Percentiles rank a stretch among this genome's conserved stretches.
Evolutionary conservation across 2,888 invertebrate genomes (phyloP).

Genomic region (Eledone cirrhosa): DNA sequence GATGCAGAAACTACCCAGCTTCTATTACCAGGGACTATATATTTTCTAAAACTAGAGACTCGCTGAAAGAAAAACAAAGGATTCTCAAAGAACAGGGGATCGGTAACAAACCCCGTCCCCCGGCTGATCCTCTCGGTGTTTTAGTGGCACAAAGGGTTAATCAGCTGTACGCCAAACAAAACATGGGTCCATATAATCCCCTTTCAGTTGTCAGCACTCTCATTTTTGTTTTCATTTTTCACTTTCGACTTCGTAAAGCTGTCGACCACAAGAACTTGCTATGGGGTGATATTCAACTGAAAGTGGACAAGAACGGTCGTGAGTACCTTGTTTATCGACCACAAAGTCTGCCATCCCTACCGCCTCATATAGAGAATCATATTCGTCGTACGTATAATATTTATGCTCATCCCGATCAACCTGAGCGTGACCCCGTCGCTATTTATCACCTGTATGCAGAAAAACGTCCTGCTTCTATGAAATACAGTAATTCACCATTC

Average conservation of each 20-base stretch:
- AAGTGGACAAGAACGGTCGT: constrained; percentile 42
- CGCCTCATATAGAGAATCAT: constrained; percentile 30
- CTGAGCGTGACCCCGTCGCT: constrained; percentile 50
- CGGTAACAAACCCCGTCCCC: constrained; percentile 40
- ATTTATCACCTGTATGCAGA: constrained; percentile 55
- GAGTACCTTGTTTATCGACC: constrained; percentile 49
- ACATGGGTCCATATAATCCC: constrained; percentile 57
- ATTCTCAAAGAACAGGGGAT: constrained; percentile 50
- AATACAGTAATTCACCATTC: constrained; percentile 52
- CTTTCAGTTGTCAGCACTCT: constrained; percentile 54
- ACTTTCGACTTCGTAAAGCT: constrained; percentile 54
- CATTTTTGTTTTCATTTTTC: constrained; percentile 53
- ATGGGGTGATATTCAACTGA: constrained; percentile 57
- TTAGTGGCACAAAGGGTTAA: constrained; percentile 49
- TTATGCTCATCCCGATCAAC: constrained; percentile 44
- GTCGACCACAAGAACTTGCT: constrained; percentile 56
- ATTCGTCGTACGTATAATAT: constrained; percentile 32
- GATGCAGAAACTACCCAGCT: constrained; percentile 47
- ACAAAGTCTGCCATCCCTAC: constrained; percentile 34
- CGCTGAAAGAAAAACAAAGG: constrained; percentile 52
- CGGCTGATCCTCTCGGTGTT: constrained; percentile 37
- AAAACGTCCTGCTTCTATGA: constrained; percentile 50
- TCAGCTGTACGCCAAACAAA: constrained; percentile 51
- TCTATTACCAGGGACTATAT: constrained; percentile 52
- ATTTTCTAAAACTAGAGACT: constrained; percentile 52